Base-by-base conservation (phyloP, 2,888 invertebrate species). In the Punctoribates punctum region DNA sequence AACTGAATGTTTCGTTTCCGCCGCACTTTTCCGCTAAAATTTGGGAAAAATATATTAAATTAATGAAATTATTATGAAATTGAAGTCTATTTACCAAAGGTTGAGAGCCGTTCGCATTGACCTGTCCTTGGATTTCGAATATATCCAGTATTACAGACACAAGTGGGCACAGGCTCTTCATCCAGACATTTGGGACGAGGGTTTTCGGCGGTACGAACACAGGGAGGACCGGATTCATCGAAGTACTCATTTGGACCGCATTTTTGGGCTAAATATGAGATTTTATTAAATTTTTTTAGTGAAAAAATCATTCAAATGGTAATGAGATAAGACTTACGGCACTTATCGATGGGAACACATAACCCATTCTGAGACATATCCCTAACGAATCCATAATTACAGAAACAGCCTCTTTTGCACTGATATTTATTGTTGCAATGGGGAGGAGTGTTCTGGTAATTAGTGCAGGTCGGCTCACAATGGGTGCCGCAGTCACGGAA, bases 401-500 rank as follows among this genome's bases (percentile, higher is more conserved):
- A 76, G 46, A 76, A 76, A 42, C 76, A 76, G 34, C 76, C 76
- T n/a, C 76, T 54, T 76, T 73, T 72, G 46, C 76, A 76, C n/a
- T 65, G 27, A 15, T 65, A 20, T 29, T 73, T 51, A 38, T 29
- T 76, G 23, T 57, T 75, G 46, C 76, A 76, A 48, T 76, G 72
- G 13, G 65, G 51, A 17, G 73, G 73, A 34, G 65, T 29, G 57
- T 76, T 76, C 23, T 54, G 73, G 42, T 76, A 76, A 20, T 72
- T 76, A n/a, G 51, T 34, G 73, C 76, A 76, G 23, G 76, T 60
- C 51, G 57, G 73, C 54, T 76, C 76, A 73, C 76, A 76, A n/a
- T 51, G 17, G n/a, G 76, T 23, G 4, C 76, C 76, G 54, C 76
- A 76, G 17, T 73, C 73, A 3, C 73, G 51, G 51, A 57, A 76